Percentiles rank a stretch among this genome's conserved stretches.
phyloP scores from a whole-genome alignment of 2,797 vertebrate species.

The Phoxinus dragarum region DNA sequence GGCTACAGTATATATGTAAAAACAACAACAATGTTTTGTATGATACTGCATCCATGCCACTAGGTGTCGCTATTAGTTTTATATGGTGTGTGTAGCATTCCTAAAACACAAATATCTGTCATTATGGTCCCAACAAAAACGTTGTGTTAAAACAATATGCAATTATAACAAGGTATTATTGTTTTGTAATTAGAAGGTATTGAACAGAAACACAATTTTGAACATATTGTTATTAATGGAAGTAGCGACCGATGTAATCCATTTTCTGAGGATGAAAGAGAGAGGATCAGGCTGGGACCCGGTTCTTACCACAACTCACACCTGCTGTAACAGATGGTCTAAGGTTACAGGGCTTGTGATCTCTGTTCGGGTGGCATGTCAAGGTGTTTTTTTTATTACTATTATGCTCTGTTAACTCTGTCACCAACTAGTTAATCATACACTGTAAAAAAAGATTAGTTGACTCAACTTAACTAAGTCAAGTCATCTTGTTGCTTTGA shows the following conservation, averaged over 20 bases:
- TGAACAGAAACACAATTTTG: background rate
- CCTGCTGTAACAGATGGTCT: slow-evolving; percentile 41
- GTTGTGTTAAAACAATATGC: background rate
- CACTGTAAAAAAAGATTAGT: no score
- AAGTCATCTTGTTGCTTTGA: no score
- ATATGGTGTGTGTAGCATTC: no score
- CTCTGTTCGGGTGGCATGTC: slow-evolving; percentile 2
- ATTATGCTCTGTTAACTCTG: background rate
- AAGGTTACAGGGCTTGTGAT: slow-evolving; percentile 4
- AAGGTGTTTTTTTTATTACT: background rate
- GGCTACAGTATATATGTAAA: background rate
- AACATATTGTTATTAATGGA: background rate
- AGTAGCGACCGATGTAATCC: background rate
- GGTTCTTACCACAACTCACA: background rate
- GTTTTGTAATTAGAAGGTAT: background rate
- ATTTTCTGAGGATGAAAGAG: slow-evolving; percentile 21
- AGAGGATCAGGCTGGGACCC: background rate
- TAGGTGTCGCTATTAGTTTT: slow-evolving; percentile 12
- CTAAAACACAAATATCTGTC: background rate
- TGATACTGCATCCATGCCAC: background rate
- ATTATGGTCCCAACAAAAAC: background rate
- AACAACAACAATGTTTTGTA: no score
- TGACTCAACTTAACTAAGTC: no score
- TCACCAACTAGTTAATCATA: slow-evolving; percentile 14
- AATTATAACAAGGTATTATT: background rate